Evolutionary conservation across 1,140 invertebrate species (phyloP), one percentile per base, ranked within the genome.

Genomic region (Drosophila simulans): DNA sequence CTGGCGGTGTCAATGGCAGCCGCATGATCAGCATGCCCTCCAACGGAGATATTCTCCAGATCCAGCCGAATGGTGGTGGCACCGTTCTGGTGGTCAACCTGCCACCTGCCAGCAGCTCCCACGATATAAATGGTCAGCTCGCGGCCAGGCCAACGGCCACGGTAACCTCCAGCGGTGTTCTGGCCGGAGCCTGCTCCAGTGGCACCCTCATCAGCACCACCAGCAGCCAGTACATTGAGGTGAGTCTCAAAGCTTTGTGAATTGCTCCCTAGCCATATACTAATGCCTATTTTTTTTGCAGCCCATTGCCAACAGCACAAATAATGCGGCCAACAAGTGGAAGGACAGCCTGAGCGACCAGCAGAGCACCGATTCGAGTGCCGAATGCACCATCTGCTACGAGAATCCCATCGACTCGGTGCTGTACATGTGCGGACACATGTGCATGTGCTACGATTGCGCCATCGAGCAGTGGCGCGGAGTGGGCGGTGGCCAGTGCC

Each of bases 401-500:
- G 98, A 99, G 92, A 95, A 97, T 77, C 94, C 95, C 54, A 97
- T 98, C 49, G 97, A 99, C 92, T 96, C 97, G 79, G 98, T 98
- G 20, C 93, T 99, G 17, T 99, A 99, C 91, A 97, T 97, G 93
- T 99, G 98, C 92, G 98, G 98, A 40, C 98, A 99, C 93, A 98
- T 99, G 97, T 99, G 98, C 90, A 98, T 99, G 98, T 99, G 98
- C 92, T 99, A 97, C 89, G 94, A 97, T n/a, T 99, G 98, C 93
- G 98, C 98, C 2, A 94, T 97, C 13, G 96, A 98, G 77, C 97
- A 98, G 86, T 98, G 97, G 96, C 94, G 96, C 42, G 96, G 96
- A 17, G 97, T 97, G 81, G 97, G 97, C 0, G 97, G 97, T 40
- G 97, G 96, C 2, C 96, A 98, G 77, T 99, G 98, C 93, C 98